Conservation (phyloP, 1,140 invertebrate species). For the Drosophila seguyi region DNA sequence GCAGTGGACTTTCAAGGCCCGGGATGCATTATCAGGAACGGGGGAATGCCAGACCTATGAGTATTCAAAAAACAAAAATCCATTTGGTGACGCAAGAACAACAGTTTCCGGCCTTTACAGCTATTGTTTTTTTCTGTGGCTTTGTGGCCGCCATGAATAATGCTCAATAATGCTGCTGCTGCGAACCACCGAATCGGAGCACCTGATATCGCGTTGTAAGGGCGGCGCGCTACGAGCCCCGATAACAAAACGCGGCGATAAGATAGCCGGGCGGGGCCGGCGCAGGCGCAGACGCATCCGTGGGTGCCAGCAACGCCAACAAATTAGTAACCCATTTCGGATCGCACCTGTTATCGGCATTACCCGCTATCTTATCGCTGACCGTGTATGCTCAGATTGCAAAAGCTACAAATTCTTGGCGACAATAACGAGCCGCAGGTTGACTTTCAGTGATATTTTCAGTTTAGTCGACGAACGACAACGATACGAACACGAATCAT, state of each 20-base stretch:
- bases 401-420: conserved; percentile 76
- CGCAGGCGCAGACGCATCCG: conserved; percentile 56
- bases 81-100: conserved; percentile 34
- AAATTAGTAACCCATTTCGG: conserved; percentile 67
- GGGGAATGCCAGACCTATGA: conserved; percentile 33
- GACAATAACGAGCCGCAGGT: conserved; percentile 31
- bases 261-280: conserved; percentile 41
- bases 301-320: neutral
- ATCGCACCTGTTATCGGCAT: conserved; percentile 67
- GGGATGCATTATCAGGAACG: conserved; percentile 20
- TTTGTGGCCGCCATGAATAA: conserved; percentile 66
- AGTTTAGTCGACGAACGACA: conserved; percentile 75
- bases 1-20: conserved; percentile 15
- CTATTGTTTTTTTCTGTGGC: conserved; percentile 33
- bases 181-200: conserved; percentile 18
- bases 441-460: conserved; percentile 43
- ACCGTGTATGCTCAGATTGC: conserved; percentile 60
- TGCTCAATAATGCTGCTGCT: conserved; percentile 28
- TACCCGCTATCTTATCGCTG: conserved; percentile 62
- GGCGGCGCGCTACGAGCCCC: conserved; percentile 14
- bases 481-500: conserved; percentile 64
- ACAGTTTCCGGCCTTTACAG: conserved; percentile 31
- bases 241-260: conserved; percentile 41
- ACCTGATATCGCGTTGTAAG: conserved; percentile 48
- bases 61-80: conserved; percentile 2